Base-by-base conservation (phyloP, 2,113 vertebrate genomes). In the Peucedramus taeniatus region DNA sequence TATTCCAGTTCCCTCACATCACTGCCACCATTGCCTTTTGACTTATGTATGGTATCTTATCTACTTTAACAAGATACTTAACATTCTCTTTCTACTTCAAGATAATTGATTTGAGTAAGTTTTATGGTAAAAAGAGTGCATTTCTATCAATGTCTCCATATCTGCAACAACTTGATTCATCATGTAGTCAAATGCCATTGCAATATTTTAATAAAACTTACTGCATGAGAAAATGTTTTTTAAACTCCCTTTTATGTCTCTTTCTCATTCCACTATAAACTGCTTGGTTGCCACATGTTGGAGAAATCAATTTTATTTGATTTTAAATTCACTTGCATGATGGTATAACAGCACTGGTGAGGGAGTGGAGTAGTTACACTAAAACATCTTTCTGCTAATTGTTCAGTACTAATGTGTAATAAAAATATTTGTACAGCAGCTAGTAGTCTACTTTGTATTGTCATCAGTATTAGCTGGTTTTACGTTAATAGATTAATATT, bases 401-500 rank as follows among this genome's bases (percentile, higher is more conserved):
- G 28, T 40, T 85, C 24, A 12, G 26, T 54, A 33, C 17, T 83
- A 80, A 90, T 20, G 8, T 42, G 68, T n/a, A 72, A 72, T 53
- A 89, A 93, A 93, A 89, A 89, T 88, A 94, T 70, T 93, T 93
- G 71, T 63, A 86, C 24, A 86, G 64, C 27, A 91, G 4, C 33
- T 83, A 33, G 27, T 35, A 64, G 33, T 54, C 54, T 85, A n/a
- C 68, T 91, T 74, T 74, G 9, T 39, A 83, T 31, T 71, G 20
- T 15, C 40, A 40, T 63, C 42, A 74, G 21, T 54, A 80, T 74
- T 80, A 93, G 27, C 19, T 63, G 14, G 22, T 30, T 87, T 93
- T 88, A n/a, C 74, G 86, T 74, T 77, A 91, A 90, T n/a, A 90
- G 17, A 91, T 77, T 74, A 28, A 90, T 83, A 40, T 85, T 89